A percentile compares a stretch with the other conserved stretches of the same genome.
These are phyloP conservation scores for Chaenogobius annularis DNA, from an alignment of 2,113 vertebrate species.

Conservation along the genomic window DNA sequence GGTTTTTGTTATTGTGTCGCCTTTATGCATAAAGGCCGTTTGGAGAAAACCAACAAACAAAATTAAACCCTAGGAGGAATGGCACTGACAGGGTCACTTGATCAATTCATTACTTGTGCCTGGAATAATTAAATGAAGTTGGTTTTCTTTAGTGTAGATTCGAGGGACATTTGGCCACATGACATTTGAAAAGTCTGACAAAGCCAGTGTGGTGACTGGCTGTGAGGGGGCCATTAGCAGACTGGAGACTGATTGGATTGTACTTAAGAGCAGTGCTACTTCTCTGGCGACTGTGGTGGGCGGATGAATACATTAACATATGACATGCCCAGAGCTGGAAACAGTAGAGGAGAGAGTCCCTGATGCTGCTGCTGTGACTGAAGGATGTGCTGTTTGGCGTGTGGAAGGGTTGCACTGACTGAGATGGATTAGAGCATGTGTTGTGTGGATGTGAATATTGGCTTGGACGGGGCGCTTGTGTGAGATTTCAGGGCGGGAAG, in stretches of 20 bases:
- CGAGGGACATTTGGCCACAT: slow-evolving; percentile 50
- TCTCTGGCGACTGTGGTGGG: slow-evolving; percentile 57
- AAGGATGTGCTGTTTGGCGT: slow-evolving; percentile 28
- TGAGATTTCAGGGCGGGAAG: slow-evolving; percentile 18
- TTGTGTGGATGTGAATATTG: slow-evolving; percentile 24
- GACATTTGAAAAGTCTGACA: slow-evolving; percentile 49
- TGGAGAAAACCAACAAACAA: slow-evolving; percentile 12
- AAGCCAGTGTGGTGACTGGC: slow-evolving; percentile 51
- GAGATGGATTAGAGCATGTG: slow-evolving; percentile 37
- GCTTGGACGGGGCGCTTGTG: slow-evolving; percentile 22
- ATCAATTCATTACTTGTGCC: slow-evolving; percentile 31
- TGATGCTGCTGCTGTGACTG: slow-evolving; percentile 29
- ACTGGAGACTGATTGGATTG: slow-evolving; percentile 62
- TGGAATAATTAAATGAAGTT: slow-evolving; percentile 37
- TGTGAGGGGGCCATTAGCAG: slow-evolving; percentile 48
- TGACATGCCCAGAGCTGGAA: slow-evolving; percentile 58
- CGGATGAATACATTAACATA: slow-evolving; percentile 68
- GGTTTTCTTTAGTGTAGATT: slow-evolving; percentile 33
- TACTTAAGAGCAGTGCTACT: slow-evolving; percentile 58
- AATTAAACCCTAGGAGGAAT: slow-evolving; percentile 41
- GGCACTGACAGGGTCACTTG: slow-evolving; percentile 12
- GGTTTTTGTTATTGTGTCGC: slow-evolving; percentile 33
- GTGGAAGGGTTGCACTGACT: slow-evolving; percentile 30
- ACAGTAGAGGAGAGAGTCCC: slow-evolving; percentile 48
- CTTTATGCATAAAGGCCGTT: slow-evolving; percentile 36